Base-by-base conservation (phyloP, 64 coral and sea anemone species). In the Anthopleura sola region DNA sequence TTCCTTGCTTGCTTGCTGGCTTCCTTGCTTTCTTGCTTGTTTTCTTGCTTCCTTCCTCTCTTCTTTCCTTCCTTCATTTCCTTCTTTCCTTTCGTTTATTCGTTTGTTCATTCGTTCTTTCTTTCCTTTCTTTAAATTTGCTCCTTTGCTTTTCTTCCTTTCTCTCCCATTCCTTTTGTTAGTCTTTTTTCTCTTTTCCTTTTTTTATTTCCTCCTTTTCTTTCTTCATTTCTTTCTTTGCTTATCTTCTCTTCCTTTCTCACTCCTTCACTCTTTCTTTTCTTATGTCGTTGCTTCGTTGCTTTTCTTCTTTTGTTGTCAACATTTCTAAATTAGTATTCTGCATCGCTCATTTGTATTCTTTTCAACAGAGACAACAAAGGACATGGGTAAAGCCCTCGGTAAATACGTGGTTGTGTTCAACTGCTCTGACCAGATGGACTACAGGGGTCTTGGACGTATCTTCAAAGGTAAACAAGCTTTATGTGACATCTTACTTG, bases 361-460 rank as follows among this genome's bases (percentile, higher is more conserved):
- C 4, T 80, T 1, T 48, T 79, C 68, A 37, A 21, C 75, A 98
- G 96, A 98, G 66, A 98, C 96, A 18, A 94, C 92, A 3, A 98
- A 98, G 66, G 96, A 98, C 90, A 98, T 98, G 92, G 96, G 92
- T 16, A 98, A 98, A 81, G 96, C 96, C 29, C 84, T 98, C 23
- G 96, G 96, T 18, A 98, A 98, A 68, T 98, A 98, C 75, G 96
- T 98, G 0, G 96, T 98, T 50, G 96, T 98, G 17, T 98, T 98
- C 47, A 98, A 98, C 57, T 98, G 96, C 56, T 98, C 96, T 18
- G 92, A 98, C 75, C 96, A 98, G 87, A 91, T 98, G 96, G 96
- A 98, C 49, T 98, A 98, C 69, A 85, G 96, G 53, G 92, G 96
- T 28, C 90, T 98, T 34, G 96, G 96, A 11, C 60, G 96, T 60